Evolutionary conservation across 2,888 invertebrate genomes (phyloP), one percentile per base, ranked within the genome.

Genomic region (Eupithecia subfuscata): DNA sequence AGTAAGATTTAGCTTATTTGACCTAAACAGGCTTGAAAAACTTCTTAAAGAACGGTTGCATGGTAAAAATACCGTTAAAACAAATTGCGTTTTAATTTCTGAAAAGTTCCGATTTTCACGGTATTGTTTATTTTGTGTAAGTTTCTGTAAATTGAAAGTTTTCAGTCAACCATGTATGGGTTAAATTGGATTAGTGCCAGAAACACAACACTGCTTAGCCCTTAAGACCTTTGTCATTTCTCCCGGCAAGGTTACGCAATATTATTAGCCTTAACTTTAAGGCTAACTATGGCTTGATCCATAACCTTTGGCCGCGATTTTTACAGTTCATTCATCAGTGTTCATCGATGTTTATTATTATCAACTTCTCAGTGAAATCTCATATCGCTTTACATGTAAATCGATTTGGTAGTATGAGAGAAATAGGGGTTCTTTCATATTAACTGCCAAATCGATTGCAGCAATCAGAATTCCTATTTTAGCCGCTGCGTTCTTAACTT

Each of bases 211-310:
- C 11, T 56, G 11, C 22, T 11, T 56, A 56, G 52, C 11, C 11
- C 11, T 4, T 22, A 22, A 56, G 3, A 56, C 52, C 52, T 56
- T 56, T 56, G 52, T 11, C 52, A 22, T 22, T 56, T 56, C n/a
- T 65, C 65, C 11, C 65, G 12, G 65, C 65, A 65, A 65, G 65
- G 25, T 37, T 65, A n/a, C n/a, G 65, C 37, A 65, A 65, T 65
- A 9, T 37, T 34, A 65, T 37, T n/a, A 37, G 37, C 18, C 11
- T 11, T 65, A 37, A n/a, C 34, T 30, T 18, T 37, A 37, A 65
- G 37, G 37, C 14, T 37, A n/a, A n/a, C 16, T 34, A 34, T 65
- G 37, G 9, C 11, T 65, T 65, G 37, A 16, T 30, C 37, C 30
- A 18, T 65, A 34, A 65, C 64, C 64, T 37, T 65, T 65, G 37